Conservation (phyloP, 2,797 vertebrate species). For the Cyclura pinguis region DNA sequence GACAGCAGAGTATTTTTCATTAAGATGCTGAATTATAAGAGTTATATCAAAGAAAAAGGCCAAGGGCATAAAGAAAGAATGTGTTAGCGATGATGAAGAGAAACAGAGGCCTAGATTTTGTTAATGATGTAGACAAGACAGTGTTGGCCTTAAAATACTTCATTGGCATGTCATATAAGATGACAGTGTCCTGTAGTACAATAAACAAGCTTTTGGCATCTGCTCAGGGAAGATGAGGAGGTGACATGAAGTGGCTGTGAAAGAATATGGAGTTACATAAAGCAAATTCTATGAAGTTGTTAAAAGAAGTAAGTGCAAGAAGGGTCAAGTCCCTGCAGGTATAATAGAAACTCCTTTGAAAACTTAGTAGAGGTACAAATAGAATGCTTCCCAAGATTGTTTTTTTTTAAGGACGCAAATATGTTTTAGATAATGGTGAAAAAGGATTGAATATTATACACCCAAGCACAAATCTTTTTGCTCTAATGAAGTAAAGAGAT, state of each 20-base stretch:
- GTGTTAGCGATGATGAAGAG: neutral
- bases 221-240: neutral
- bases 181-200: neutral
- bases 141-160: neutral
- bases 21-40: conserved; percentile 17
- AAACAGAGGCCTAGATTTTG: neutral
- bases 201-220: neutral
- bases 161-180: neutral
- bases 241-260: neutral
- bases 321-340: neutral
- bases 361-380: neutral
- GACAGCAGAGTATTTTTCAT: conserved; percentile 10
- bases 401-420: neutral
- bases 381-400: neutral
- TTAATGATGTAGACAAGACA: neutral
- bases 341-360: neutral
- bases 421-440: neutral
- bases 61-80: neutral
- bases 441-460: neutral
- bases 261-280: neutral
- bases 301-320: neutral
- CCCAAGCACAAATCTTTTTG: neutral
- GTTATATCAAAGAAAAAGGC: conserved; percentile 9
- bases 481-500: neutral
- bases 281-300: neutral